phyloP scores from a whole-genome alignment of 2,113 vertebrate genomes.

The Dunckerocampus dactyliophorus region DNA sequence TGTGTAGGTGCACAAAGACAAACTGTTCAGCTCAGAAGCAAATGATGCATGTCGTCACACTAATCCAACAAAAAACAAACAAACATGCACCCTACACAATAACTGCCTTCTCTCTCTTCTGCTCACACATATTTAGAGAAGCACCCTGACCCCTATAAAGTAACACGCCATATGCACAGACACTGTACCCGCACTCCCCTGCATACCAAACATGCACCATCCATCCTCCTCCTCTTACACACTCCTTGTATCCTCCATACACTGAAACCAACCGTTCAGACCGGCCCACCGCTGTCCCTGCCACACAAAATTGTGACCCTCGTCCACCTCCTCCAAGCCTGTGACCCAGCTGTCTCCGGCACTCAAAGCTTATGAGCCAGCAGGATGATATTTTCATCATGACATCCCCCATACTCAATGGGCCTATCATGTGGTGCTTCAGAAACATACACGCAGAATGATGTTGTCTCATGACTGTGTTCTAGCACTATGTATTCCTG shows the following conservation, averaged over 20 bases:
- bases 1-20: conserved; percentile 38
- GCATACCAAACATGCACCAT: conserved; percentile 14
- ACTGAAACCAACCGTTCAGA: conserved; percentile 5
- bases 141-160: conserved; percentile 22
- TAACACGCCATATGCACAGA: conserved; percentile 20
- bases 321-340: conserved; percentile 1
- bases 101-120: conserved; percentile 5
- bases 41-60: conserved; percentile 2
- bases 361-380: conserved; percentile 38
- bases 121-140: conserved; percentile 18
- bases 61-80: conserved; percentile 17
- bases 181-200: conserved; percentile 12
- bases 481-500: no score
- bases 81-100: conserved; percentile 15
- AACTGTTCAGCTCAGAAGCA: conserved; percentile 20
- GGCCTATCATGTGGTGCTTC: conserved; percentile 22
- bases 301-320: conserved; percentile 26
- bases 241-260: conserved; percentile 3
- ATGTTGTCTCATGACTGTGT: no score
- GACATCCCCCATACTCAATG: conserved; percentile 35
- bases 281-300: conserved; percentile 21
- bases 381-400: conserved; percentile 40
- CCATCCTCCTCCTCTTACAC: conserved; percentile 32
- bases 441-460: background rate
- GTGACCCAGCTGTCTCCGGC: conserved; percentile 53